phyloP scores from a whole-genome alignment of 1,140 invertebrate genomes.

The Nebria ingens region DNA sequence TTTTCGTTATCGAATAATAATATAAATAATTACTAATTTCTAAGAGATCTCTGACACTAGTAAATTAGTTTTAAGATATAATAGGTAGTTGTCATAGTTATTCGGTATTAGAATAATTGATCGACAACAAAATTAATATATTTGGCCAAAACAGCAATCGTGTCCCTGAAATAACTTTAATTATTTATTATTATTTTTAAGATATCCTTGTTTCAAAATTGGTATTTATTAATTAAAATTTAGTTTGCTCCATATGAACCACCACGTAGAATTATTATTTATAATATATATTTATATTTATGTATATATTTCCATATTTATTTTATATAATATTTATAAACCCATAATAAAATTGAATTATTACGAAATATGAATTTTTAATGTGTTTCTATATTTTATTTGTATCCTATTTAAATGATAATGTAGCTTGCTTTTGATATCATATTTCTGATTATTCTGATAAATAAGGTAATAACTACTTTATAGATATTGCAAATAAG shows the following conservation, averaged over 20 bases:
- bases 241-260: background rate
- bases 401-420: no score
- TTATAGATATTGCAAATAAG: no score
- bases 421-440: no score
- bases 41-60: no score
- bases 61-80: background rate
- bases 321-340: no score
- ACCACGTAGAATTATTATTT: background rate
- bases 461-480: no score
- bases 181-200: background rate
- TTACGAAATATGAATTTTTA: no score
- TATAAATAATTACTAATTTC: background rate
- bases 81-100: constrained; percentile 3
- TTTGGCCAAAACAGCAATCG: no score
- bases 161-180: background rate
- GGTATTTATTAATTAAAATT: background rate
- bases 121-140: constrained; percentile 9
- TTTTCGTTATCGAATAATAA: background rate
- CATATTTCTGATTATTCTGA: no score
- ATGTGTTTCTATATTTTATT: no score
- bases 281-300: background rate
- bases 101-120: constrained; percentile 12
- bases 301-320: background rate
- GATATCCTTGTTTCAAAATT: background rate
- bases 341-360: no score